Percentiles rank a stretch among this genome's conserved stretches.
Evolutionary conservation across 2,113 vertebrate genomes (phyloP).

Genomic region (Falco punctatus): DNA sequence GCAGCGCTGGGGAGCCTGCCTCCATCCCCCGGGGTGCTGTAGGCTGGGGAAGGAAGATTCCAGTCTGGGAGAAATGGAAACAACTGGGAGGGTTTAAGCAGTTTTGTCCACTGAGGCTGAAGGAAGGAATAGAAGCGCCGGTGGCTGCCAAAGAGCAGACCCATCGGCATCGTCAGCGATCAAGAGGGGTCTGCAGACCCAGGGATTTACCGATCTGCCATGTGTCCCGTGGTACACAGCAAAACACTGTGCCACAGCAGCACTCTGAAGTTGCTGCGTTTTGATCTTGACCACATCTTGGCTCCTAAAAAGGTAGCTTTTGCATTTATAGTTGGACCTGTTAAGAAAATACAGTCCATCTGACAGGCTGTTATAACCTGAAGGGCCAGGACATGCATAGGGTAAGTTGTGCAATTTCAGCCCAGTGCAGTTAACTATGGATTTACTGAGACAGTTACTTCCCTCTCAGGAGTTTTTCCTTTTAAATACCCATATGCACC

Average conservation of each 20-base stretch:
- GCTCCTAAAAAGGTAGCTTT: neutral
- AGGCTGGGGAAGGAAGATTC: neutral
- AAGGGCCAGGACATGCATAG: neutral
- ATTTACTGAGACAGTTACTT: neutral
- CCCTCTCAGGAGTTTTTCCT: neutral
- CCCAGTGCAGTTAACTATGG: neutral
- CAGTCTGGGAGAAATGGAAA: neutral
- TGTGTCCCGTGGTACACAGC: fast-evolving
- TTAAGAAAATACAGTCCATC: neutral
- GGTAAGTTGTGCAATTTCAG: neutral
- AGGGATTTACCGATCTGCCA: neutral
- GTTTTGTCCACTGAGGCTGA: neutral
- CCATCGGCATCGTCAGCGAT: neutral
- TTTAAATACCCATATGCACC: fast-evolving
- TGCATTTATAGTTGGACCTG: neutral
- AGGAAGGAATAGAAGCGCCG: neutral
- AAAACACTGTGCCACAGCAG: neutral
- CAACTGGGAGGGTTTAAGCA: neutral
- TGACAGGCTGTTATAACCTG: neutral
- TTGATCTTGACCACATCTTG: neutral
- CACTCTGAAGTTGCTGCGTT: neutral
- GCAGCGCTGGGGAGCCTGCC: neutral
- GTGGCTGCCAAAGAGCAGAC: neutral
- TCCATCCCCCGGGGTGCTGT: neutral
- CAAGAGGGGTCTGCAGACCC: neutral